Percentiles rank a stretch among this genome's conserved stretches.
These are phyloP conservation scores for Trididemnum miniatum DNA, from an alignment of 23 tunicate genomes.

Conservation along the genomic window DNA sequence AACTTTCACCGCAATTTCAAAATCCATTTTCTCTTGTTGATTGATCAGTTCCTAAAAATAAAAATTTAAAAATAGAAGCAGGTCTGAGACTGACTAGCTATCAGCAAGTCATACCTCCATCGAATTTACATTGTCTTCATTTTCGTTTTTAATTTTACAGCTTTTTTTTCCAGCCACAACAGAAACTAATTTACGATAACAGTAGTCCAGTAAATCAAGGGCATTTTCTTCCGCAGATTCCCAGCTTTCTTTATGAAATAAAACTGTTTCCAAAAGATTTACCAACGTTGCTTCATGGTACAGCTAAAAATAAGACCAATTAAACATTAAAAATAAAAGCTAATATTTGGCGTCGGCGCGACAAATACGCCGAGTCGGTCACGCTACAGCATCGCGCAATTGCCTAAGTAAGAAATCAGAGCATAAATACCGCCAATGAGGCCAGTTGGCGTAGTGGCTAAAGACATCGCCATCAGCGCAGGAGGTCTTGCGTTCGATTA, in stretches of 20 bases:
- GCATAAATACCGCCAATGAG: no score
- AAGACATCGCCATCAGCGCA: no score
- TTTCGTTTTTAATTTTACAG: not conserved
- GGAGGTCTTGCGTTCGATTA: no score
- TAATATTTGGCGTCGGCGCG: no score
- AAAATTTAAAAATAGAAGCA: no score
- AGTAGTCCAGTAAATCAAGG: constrained; percentile 91
- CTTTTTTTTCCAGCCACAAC: not conserved
- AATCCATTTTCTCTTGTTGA: constrained; percentile 79
- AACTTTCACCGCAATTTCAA: constrained; percentile 90
- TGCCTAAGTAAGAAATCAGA: no score
- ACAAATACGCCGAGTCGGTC: no score
- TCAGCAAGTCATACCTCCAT: constrained; percentile 41
- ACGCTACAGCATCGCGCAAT: not conserved
- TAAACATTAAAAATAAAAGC: not conserved
- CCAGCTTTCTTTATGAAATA: constrained; percentile 72
- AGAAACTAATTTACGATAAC: constrained; percentile 73
- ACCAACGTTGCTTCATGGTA: constrained; percentile 91
- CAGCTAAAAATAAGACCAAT: constrained; percentile 39
- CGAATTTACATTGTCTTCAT: constrained; percentile 19
- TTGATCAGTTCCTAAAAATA: constrained; percentile 59
- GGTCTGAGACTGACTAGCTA: no score
- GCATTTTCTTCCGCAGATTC: constrained; percentile 79
- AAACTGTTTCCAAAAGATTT: constrained; percentile 86
- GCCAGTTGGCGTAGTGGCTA: no score